A percentile compares a stretch with the other conserved stretches of the same genome.
phyloP scores from a whole-genome alignment of 2,888 invertebrate species.

The Cabera pusaria region DNA sequence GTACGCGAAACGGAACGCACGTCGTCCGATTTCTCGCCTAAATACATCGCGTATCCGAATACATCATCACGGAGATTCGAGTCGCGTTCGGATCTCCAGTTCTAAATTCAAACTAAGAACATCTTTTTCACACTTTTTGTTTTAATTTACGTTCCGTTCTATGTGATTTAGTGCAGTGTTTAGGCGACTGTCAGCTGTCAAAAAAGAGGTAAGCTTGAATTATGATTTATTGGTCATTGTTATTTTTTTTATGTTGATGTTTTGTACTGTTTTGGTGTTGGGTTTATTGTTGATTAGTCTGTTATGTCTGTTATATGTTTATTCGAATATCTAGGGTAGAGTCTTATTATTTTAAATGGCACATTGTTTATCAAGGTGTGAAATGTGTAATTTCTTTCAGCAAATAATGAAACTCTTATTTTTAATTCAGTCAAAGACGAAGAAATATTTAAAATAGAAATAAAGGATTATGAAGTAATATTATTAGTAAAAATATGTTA shows the following conservation, averaged over 20 bases:
- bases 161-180: constrained; percentile 52
- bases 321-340: too few species aligned
- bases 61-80: constrained; percentile 25
- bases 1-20: constrained; percentile 45
- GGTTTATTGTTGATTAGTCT: too few species aligned
- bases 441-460: too few species aligned
- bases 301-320: too few species aligned
- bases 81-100: constrained; percentile 47
- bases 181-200: constrained; percentile 61
- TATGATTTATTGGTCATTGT: constrained; percentile 30
- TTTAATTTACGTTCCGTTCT: constrained; percentile 25
- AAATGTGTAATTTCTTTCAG: too few species aligned
- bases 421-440: too few species aligned
- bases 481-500: too few species aligned
- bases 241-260: constrained; percentile 17
- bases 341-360: too few species aligned
- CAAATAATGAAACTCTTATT: too few species aligned
- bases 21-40: constrained; percentile 39
- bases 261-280: constrained; percentile 6
- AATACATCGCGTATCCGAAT: too few species aligned
- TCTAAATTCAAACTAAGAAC: constrained; percentile 32
- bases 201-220: constrained; percentile 60
- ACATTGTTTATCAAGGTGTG: too few species aligned
- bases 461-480: too few species aligned
- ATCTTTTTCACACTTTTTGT: constrained; percentile 25